Evolutionary conservation across 1,140 invertebrate genomes (phyloP).

Genomic region (Drosophila serrata): DNA sequence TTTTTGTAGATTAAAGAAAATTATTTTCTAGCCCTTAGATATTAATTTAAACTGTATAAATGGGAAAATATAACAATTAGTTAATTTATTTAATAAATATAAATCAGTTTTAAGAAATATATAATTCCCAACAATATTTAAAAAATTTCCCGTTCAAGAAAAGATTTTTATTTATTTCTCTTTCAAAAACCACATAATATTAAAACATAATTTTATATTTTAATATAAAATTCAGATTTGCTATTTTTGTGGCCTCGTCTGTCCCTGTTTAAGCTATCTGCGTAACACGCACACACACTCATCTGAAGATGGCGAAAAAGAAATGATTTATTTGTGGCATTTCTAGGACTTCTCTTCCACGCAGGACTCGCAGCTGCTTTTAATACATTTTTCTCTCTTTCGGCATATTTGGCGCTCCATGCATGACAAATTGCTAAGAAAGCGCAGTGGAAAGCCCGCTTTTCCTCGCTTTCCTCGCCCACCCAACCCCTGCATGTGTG

Average conservation of each 20-base stretch:
- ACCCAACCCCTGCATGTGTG: neutral
- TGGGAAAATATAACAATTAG: no score
- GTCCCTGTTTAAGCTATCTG: slow-evolving; percentile 4
- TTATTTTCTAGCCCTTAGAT: neutral
- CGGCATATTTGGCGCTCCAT: slow-evolving; percentile 82
- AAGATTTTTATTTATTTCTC: neutral
- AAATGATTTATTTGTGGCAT: slow-evolving; percentile 83
- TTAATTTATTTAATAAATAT: neutral
- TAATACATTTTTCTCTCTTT: slow-evolving; percentile 81
- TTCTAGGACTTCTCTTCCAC: slow-evolving; percentile 70
- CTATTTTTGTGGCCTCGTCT: neutral
- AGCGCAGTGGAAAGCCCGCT: slow-evolving; percentile 52
- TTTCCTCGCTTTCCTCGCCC: slow-evolving; percentile 5
- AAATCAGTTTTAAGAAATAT: neutral
- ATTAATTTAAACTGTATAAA: neutral
- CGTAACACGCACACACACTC: slow-evolving; percentile 15
- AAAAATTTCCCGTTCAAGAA: neutral
- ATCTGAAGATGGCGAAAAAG: slow-evolving; percentile 43
- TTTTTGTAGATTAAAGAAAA: neutral
- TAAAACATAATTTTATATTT: neutral
- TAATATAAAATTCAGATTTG: neutral
- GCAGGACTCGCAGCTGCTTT: slow-evolving; percentile 66
- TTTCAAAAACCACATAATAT: neutral
- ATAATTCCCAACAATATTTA: neutral
- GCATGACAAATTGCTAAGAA: slow-evolving; percentile 83